Conservation (phyloP, 2,797 vertebrate genomes). For the Alfaro cultratus region DNA sequence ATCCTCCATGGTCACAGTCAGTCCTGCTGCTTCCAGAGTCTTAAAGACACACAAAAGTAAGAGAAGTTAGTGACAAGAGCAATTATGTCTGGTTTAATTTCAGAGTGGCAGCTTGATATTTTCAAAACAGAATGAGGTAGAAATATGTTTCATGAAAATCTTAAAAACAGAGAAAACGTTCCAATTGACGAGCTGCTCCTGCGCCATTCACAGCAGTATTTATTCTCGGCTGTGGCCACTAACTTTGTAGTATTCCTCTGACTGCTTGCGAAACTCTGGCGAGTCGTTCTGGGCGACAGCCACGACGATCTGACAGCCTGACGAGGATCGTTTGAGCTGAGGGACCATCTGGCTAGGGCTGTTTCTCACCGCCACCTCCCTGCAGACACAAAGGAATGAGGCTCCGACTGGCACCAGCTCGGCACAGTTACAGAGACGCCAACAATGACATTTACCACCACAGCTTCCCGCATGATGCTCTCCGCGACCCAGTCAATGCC, state of each 20-base stretch:
- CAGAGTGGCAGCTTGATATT: not conserved
- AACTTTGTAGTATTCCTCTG: slow-evolving; percentile 86
- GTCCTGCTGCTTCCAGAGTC: slow-evolving; percentile 69
- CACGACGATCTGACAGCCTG: slow-evolving; percentile 80
- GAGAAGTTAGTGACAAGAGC: not conserved
- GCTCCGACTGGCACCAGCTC: slow-evolving; percentile 38
- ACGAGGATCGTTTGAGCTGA: slow-evolving; percentile 48
- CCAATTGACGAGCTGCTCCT: not conserved
- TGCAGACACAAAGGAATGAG: slow-evolving; percentile 64
- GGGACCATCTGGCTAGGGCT: slow-evolving; percentile 83
- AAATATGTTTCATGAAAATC: not conserved
- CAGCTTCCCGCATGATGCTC: slow-evolving; percentile 3
- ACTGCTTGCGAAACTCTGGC: slow-evolving; percentile 88
- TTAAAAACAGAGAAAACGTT: not conserved
- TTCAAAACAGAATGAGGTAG: not conserved
- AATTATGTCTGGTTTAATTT: not conserved
- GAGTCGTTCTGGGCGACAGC: slow-evolving; percentile 89
- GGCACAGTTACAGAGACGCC: not conserved
- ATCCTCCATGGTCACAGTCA: slow-evolving; percentile 79
- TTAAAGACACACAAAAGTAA: slow-evolving; percentile 30
- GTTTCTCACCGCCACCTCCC: slow-evolving; percentile 88
- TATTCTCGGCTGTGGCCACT: slow-evolving; percentile 29
- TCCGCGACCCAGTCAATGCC: not conserved
- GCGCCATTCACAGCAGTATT: not conserved
- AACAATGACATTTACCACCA: not conserved